Base-by-base conservation (phyloP, 2,888 invertebrate species). In the Cantharis nigra region DNA sequence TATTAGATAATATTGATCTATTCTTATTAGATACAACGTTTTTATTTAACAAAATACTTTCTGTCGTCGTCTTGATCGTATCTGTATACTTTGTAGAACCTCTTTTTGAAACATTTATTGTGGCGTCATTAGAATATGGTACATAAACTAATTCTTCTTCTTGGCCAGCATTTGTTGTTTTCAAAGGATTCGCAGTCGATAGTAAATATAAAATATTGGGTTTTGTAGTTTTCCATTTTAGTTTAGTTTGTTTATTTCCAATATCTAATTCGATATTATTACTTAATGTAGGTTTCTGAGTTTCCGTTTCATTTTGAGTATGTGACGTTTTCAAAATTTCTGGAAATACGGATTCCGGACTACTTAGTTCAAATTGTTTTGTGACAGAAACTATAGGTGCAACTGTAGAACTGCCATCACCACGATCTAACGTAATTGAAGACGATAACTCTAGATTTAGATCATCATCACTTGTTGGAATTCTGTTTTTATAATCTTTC, bases 31-130 rank as follows among this genome's bases (percentile, higher is more conserved):
- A n/a, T 10, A 23, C 16, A 20, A 14, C 11, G 14, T 49, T 33
- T 26, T 71, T 75, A 16, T 65, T 65, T 70, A 26, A 5, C 13
- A n/a, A 63, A 30, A 26, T 20, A 62, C 7, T 85, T 81, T 10
- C 88, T 5, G 70, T 62, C 9, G 67, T 13, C 5, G 14, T 11
- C 18, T 63, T 74, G 10, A 72, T 18, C 9, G 78, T 87, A 14
- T 88, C 84, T 1, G 85, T 85, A 80, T 86, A 90, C 79, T 89
- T 90, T 3, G 89, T 89, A 0, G 90, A 91, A 13, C 91, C 91
- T 80, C 91, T 86, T 82, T 91, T 91, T 89, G 88, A 7, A 88
- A 87, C 78, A 88, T 89, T 71, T 88, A 89, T 82, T 88, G 88
- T 30, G 89, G 90, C 63, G 89, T 9, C 87, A 82, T 20, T 89